A percentile compares a stretch with the other conserved stretches of the same genome.
Conservation (phyloP, 2,113 vertebrate species). For the Falco punctatus region DNA sequence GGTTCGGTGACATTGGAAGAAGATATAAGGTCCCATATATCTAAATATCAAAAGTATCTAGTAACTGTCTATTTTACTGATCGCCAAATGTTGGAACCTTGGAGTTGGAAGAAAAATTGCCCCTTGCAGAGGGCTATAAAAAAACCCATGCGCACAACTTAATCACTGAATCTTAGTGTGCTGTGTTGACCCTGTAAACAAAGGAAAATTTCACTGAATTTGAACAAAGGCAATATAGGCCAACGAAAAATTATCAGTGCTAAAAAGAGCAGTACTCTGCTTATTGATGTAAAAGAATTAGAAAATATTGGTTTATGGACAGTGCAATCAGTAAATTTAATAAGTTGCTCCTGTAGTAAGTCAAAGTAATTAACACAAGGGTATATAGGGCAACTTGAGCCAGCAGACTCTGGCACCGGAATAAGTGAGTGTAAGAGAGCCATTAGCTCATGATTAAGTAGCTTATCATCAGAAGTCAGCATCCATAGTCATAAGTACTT, state of each 20-base stretch:
- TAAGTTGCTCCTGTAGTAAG: constrained; percentile 73
- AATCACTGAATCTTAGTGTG: not conserved
- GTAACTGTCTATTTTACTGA: not conserved
- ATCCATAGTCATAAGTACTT: constrained; percentile 3
- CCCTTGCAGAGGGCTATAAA: not conserved
- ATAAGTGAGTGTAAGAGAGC: constrained; percentile 46
- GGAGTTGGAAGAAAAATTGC: not conserved
- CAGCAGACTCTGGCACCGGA: constrained; percentile 25
- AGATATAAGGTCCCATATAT: not conserved
- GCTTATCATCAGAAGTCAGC: constrained; percentile 60
- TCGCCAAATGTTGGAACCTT: not conserved
- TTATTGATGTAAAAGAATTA: constrained; percentile 35
- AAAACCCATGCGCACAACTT: not conserved
- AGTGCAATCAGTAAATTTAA: constrained; percentile 73
- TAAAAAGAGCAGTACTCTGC: not conserved
- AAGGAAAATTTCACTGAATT: not conserved
- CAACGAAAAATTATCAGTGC: not conserved
- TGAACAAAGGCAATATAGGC: not conserved
- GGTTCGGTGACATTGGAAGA: not conserved
- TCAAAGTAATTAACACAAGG: constrained; percentile 78
- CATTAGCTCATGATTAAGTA: constrained; percentile 68
- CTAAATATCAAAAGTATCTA: not conserved
- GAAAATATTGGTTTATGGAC: constrained; percentile 63
- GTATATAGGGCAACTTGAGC: constrained; percentile 52
- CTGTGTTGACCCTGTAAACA: not conserved